Evolutionary conservation across 2,888 invertebrate genomes (phyloP).

Genomic region (Calameuta filiformis): DNA sequence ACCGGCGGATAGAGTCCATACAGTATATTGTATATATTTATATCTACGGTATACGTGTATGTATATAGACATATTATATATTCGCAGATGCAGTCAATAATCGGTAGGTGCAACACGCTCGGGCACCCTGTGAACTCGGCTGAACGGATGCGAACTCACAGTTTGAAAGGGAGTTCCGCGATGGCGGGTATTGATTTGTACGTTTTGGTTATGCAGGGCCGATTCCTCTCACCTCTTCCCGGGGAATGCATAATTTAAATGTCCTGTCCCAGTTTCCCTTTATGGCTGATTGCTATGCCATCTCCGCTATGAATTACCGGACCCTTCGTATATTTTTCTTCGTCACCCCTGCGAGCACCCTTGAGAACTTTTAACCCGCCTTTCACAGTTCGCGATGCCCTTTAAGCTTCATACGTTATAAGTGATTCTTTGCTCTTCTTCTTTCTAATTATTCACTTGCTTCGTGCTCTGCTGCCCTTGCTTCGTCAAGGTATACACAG

Average conservation of each 20-base stretch:
- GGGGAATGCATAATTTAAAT: constrained; percentile 55
- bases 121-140: constrained; percentile 4
- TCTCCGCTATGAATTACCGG: constrained; percentile 44
- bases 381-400: neutral
- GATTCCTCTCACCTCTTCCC: constrained; percentile 31
- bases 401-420: neutral
- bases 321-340: constrained; percentile 44
- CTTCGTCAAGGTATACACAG: too few species aligned
- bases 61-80: neutral
- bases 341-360: constrained; percentile 29
- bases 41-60: neutral
- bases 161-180: constrained; percentile 5
- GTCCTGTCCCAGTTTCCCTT: constrained; percentile 49
- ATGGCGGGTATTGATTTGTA: constrained; percentile 15
- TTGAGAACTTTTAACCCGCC: constrained; percentile 37
- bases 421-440: too few species aligned
- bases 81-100: constrained; percentile 22
- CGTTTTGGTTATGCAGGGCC: constrained; percentile 20
- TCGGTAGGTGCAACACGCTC: constrained; percentile 17
- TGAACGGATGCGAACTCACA: neutral
- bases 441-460: too few species aligned
- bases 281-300: constrained; percentile 51
- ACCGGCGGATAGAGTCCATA: neutral
- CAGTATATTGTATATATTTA: too few species aligned
- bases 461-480: too few species aligned